Conservation (phyloP, 2,888 invertebrate species). For the Drosophila borborema region DNA sequence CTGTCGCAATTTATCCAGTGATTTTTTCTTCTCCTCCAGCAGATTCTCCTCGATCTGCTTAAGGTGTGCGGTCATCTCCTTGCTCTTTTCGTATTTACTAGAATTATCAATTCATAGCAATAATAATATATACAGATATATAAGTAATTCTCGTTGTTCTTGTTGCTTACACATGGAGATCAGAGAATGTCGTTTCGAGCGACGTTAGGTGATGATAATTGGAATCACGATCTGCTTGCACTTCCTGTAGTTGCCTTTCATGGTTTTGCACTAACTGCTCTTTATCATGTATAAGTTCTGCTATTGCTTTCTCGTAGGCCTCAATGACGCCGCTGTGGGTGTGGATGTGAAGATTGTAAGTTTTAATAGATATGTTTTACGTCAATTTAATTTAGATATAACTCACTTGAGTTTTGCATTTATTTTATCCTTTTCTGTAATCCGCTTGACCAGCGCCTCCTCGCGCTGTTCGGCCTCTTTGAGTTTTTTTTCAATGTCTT, state of each 20-base stretch:
- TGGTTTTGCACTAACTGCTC: conserved; percentile 86
- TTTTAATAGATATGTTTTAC: not conserved
- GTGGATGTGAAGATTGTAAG: not conserved
- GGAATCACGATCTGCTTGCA: conserved; percentile 88
- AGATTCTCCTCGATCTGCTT: conserved; percentile 85
- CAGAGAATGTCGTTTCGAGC: conserved; percentile 89
- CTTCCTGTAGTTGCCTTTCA: conserved; percentile 87
- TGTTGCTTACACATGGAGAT: conserved; percentile 87
- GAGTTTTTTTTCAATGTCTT: conserved; percentile 85
- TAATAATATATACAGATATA: not conserved
- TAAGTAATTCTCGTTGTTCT: too few relatives aligned
- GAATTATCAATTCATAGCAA: not conserved
- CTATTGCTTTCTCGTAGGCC: conserved; percentile 92
- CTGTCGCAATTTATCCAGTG: conserved; percentile 90
- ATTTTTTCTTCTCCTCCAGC: conserved; percentile 87
- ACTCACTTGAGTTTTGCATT: conserved; percentile 84
- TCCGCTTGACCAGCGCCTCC: conserved; percentile 84
- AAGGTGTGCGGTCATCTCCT: conserved; percentile 84
- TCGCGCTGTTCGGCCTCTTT: conserved; percentile 85
- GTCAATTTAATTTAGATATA: not conserved
- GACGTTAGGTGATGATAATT: conserved; percentile 88
- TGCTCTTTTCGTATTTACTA: conserved; percentile 85
- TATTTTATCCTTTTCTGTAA: conserved; percentile 85
- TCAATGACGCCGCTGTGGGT: conserved; percentile 89
- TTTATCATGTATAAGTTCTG: conserved; percentile 90